Evolutionary conservation across 2,113 vertebrate species (phyloP).

Genomic region (Gnathonemus echidnorhynchus): DNA sequence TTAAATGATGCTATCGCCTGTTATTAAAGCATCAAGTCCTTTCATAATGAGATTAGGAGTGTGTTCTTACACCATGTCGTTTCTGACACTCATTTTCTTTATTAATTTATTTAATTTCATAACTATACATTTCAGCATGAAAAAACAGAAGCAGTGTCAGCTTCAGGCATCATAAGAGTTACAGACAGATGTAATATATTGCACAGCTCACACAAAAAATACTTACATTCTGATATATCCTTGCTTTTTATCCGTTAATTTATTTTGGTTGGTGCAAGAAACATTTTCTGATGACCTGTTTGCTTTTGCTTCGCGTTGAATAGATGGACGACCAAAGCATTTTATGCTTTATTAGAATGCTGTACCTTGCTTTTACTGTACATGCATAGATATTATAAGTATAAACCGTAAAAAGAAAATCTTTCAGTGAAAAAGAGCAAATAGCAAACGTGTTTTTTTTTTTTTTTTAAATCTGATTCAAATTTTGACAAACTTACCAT

Average conservation of each 20-base stretch:
- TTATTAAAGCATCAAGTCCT: not conserved
- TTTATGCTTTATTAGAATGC: not conserved
- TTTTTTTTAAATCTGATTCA: not conserved
- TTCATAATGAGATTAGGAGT: not conserved
- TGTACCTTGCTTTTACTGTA: not conserved
- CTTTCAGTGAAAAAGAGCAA: not conserved
- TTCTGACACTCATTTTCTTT: not conserved
- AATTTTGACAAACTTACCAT: not conserved
- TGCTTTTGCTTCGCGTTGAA: not conserved
- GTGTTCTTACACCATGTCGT: not conserved
- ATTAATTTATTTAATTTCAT: not conserved
- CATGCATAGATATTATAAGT: not conserved
- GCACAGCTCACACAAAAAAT: not conserved
- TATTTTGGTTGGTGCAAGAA: not conserved
- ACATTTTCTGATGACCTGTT: not conserved
- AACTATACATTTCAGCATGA: not conserved
- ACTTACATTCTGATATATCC: not conserved
- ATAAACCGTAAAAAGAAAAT: not conserved
- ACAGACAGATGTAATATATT: not conserved
- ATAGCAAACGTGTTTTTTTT: not conserved
- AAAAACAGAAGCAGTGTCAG: not conserved
- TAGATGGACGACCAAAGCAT: not conserved
- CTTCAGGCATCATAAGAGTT: not conserved
- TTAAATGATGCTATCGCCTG: not conserved
- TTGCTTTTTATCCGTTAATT: not conserved